Evolutionary conservation across 2,888 invertebrate species (phyloP).

Genomic region (Pachliopta kotzebuea): DNA sequence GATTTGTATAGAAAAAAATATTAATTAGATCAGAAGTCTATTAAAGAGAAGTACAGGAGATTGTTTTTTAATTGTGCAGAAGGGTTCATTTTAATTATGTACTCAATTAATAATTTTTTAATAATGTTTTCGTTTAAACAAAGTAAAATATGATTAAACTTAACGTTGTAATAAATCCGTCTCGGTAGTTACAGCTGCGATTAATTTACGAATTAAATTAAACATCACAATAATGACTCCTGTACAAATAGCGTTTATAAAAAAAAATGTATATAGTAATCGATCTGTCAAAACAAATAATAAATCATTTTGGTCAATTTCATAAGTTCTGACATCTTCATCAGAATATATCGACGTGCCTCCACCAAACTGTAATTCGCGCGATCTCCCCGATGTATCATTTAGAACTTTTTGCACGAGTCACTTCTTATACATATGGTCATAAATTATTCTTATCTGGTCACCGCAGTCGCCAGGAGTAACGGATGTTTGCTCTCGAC

Average conservation of each 20-base stretch:
- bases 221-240: constrained; percentile 9
- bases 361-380: constrained; percentile 20
- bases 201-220: constrained; percentile 19
- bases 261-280: constrained; percentile 3
- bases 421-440: constrained; percentile 37
- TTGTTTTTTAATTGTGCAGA: no score
- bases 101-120: no score
- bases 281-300: constrained; percentile 28
- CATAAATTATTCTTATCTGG: constrained; percentile 38
- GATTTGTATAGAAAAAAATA: no score
- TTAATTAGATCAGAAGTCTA: no score
- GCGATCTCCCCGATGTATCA: constrained; percentile 39
- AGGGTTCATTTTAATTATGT: no score
- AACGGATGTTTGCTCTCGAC: constrained; percentile 30
- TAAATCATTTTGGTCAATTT: constrained; percentile 29
- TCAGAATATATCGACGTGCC: constrained; percentile 27
- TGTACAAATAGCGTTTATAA: constrained; percentile 12
- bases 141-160: no score
- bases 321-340: constrained; percentile 28
- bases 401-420: constrained; percentile 37
- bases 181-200: no score
- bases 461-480: constrained; percentile 32
- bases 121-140: no score
- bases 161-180: no score
- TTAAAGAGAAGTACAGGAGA: no score